phyloP scores from a whole-genome alignment of 2,113 vertebrate species.

The Psilopsiagon aurifrons region DNA sequence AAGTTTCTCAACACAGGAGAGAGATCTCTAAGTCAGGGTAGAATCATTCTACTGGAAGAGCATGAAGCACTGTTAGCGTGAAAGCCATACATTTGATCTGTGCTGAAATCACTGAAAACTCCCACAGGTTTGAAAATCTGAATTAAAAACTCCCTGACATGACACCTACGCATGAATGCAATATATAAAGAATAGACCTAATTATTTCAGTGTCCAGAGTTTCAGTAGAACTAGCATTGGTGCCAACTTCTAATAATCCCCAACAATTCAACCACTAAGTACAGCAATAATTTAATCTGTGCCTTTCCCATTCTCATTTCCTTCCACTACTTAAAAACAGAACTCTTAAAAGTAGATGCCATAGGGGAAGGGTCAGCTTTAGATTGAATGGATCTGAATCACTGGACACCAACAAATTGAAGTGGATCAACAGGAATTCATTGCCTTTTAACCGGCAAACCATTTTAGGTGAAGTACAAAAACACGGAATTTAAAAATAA shows the following conservation, averaged over 20 bases:
- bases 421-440: not conserved
- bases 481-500: not conserved
- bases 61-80: not conserved
- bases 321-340: not conserved
- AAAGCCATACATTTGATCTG: not conserved
- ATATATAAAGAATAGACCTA: not conserved
- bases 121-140: not conserved
- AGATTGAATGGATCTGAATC: not conserved
- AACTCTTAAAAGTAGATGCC: not conserved
- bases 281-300: not conserved
- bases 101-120: not conserved
- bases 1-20: not conserved
- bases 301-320: not conserved
- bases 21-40: not conserved
- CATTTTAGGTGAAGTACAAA: not conserved
- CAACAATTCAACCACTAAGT: not conserved
- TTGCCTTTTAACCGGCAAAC: not conserved
- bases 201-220: not conserved
- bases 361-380: not conserved
- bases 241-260: not conserved
- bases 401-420: not conserved
- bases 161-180: rapidly evolving
- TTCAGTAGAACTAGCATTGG: not conserved
- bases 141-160: not conserved
- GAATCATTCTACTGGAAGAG: not conserved